Percentiles rank a stretch among this genome's conserved stretches.
Evolutionary conservation across 64 coral and sea anemone genomes (phyloP).

Genomic region (Astreopora myriophthalma): DNA sequence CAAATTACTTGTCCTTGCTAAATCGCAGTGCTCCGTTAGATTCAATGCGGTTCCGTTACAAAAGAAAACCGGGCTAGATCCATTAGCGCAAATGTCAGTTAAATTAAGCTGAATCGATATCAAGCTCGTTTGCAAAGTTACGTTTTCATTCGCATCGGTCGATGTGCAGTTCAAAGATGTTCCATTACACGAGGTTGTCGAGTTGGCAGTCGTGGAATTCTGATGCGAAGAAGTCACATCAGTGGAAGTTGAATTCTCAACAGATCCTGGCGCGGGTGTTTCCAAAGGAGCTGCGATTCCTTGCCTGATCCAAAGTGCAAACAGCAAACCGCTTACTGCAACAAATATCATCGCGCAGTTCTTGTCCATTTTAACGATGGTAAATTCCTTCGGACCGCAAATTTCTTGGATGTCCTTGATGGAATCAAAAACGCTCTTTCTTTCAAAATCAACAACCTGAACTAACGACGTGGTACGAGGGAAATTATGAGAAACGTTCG

Average conservation of each 20-base stretch:
- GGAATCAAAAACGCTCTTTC: neutral
- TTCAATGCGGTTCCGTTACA: conserved; percentile 64
- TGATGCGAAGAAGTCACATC: neutral
- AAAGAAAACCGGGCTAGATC: neutral
- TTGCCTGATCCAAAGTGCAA: neutral
- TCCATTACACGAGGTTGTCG: conserved; percentile 30
- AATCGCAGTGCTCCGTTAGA: conserved; percentile 44
- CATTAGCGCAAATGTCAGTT: conserved; percentile 49
- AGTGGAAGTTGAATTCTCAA: neutral
- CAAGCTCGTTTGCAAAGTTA: conserved; percentile 6
- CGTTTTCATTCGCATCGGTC: neutral
- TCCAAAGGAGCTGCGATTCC: conserved; percentile 3
- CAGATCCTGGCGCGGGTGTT: neutral
- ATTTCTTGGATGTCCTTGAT: neutral
- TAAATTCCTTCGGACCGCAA: neutral
- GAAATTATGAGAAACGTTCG: neutral
- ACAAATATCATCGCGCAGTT: neutral
- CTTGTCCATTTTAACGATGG: neutral
- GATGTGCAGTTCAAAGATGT: conserved; percentile 37
- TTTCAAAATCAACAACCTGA: neutral
- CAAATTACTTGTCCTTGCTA: neutral
- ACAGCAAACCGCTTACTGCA: neutral
- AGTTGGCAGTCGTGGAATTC: conserved; percentile 37
- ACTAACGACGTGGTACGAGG: neutral
- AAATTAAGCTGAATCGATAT: conserved; percentile 20